phyloP scores from a whole-genome alignment of 2,888 invertebrate species.

The Acleris holmiana region DNA sequence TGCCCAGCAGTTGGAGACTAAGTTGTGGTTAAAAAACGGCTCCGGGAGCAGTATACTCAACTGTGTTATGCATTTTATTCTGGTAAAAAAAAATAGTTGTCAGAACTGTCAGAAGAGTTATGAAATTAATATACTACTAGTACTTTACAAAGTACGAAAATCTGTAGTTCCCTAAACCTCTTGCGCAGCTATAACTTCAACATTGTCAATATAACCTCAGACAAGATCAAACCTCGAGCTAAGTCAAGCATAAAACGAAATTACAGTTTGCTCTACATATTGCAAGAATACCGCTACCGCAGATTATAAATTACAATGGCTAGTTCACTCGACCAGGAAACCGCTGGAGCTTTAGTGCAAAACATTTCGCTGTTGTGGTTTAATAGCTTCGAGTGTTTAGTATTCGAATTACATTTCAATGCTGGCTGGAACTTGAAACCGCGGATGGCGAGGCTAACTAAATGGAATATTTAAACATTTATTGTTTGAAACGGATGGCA shows the following conservation, averaged over 20 bases:
- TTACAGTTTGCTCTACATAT: constrained; percentile 29
- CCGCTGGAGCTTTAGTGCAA: constrained; percentile 22
- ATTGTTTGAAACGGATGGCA: too few species aligned
- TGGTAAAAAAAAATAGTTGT: too few species aligned
- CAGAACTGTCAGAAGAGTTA: too few species aligned
- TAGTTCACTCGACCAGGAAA: constrained; percentile 24
- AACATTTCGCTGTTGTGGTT: constrained; percentile 8
- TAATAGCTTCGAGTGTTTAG: constrained; percentile 5
- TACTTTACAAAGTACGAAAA: too few species aligned
- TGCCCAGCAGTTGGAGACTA: too few species aligned
- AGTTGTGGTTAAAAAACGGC: too few species aligned
- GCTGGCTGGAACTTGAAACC: background rate
- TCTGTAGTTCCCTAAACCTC: background rate
- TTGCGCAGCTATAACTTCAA: background rate
- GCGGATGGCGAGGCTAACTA: background rate
- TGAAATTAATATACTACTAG: too few species aligned
- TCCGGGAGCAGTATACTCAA: too few species aligned
- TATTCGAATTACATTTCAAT: background rate
- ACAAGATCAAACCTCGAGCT: constrained; percentile 15
- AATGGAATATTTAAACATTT: background rate
- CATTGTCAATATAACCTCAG: constrained; percentile 22
- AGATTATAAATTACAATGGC: constrained; percentile 14
- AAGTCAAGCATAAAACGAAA: constrained; percentile 29
- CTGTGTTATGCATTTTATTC: too few species aligned
- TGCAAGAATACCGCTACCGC: constrained; percentile 21